A percentile compares a stretch with the other conserved stretches of the same genome.
phyloP scores from a whole-genome alignment of 2,888 invertebrate species.

The Euzophera pinguis region DNA sequence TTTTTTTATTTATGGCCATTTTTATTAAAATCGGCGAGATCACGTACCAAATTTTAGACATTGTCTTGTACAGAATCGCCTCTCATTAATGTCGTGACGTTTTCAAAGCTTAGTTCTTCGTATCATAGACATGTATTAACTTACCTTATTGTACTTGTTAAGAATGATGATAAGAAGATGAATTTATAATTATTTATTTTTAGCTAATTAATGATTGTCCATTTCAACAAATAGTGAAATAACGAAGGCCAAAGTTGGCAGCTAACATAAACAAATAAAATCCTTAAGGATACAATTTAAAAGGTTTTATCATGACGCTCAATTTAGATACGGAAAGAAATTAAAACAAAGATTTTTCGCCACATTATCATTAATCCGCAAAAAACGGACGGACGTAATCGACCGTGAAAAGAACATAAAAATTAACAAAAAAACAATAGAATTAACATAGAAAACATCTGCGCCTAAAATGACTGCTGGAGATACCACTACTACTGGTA shows the following conservation, averaged over 20 bases:
- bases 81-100: no score
- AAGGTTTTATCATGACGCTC: conserved; percentile 9
- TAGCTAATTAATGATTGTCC: no score
- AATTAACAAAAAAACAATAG: conserved; percentile 80
- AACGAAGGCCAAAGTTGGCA: no score
- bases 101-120: no score
- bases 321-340: conserved; percentile 26
- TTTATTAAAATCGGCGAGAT: background rate
- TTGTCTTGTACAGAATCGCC: background rate
- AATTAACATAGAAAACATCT: conserved; percentile 80
- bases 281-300: background rate
- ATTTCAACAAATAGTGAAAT: no score
- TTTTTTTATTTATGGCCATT: conserved; percentile 1
- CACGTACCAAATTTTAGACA: background rate
- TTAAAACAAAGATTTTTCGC: conserved; percentile 43
- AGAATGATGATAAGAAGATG: no score
- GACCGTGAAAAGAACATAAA: conserved; percentile 74
- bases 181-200: no score
- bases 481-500: conserved; percentile 38
- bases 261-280: no score
- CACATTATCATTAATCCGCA: conserved; percentile 69
- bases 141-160: no score
- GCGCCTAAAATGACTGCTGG: conserved; percentile 57
- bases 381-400: conserved; percentile 68
- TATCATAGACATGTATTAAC: no score